These are phyloP conservation scores for Myrmecophaga tridactyla DNA, from an alignment of 2,113 vertebrate species.

Conservation along the genomic window DNA sequence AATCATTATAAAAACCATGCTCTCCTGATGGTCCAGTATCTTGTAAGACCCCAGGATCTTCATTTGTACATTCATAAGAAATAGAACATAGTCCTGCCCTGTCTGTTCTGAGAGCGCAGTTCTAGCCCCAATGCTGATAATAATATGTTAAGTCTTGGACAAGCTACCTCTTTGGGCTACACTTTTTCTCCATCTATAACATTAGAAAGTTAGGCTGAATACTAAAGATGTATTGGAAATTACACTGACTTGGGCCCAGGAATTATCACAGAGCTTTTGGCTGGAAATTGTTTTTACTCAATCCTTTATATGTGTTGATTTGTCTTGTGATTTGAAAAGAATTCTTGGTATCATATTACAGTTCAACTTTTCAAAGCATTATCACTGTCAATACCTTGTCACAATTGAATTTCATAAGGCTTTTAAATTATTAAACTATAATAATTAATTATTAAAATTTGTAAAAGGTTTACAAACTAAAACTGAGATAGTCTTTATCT, in stretches of 20 bases:
- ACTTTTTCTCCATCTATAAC: background rate
- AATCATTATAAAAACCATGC: background rate
- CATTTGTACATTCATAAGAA: background rate
- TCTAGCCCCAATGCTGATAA: background rate
- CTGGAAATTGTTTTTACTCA: background rate
- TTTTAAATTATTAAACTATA: background rate
- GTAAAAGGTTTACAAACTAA: background rate
- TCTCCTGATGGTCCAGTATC: background rate
- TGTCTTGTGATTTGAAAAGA: background rate
- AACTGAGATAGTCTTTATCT: background rate
- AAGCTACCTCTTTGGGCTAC: background rate
- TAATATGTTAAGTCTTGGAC: background rate
- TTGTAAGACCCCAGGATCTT: background rate
- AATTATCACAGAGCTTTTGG: too few species aligned
- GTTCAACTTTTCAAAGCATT: background rate
- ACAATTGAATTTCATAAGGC: background rate
- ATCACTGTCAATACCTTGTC: background rate
- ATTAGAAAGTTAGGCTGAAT: background rate
- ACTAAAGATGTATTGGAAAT: background rate
- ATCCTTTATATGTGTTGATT: background rate
- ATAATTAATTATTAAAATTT: background rate
- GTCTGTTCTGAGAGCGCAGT: background rate
- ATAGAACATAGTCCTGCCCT: background rate
- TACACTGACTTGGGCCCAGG: background rate
- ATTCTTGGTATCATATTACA: background rate